Conservation (phyloP, 2,113 vertebrate genomes). For the Copsychus sechellarum region DNA sequence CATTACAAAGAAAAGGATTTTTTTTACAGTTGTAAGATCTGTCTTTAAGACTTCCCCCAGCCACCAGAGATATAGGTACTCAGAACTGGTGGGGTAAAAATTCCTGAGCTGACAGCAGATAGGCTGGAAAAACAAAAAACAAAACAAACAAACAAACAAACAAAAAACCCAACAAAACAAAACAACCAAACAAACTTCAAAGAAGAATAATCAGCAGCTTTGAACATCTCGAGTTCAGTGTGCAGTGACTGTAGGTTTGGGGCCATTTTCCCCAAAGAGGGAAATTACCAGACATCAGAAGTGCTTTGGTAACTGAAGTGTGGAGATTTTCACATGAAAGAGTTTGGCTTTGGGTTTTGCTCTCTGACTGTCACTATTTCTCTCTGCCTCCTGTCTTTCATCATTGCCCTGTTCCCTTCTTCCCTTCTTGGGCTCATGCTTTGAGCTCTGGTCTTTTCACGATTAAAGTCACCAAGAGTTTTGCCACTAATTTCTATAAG, state of each 20-base stretch:
- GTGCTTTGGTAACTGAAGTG: neutral
- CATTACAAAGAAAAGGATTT: neutral
- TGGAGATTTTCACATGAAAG: constrained; percentile 4
- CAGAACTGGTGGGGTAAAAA: neutral
- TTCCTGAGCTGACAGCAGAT: neutral
- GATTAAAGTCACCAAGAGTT: neutral
- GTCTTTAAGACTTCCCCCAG: neutral
- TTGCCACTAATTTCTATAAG: neutral
- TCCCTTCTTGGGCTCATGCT: neutral
- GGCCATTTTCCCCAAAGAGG: neutral
- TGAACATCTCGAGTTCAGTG: neutral
- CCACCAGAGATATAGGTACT: neutral
- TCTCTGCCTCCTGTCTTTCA: neutral
- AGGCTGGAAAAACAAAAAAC: neutral
- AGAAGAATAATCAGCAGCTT: neutral
- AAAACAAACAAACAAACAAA: neutral
- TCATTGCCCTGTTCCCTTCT: neutral
- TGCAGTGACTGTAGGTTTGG: neutral
- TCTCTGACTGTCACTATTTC: neutral
- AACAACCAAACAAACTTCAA: neutral
- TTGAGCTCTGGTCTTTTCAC: constrained; percentile 1
- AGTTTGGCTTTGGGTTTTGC: neutral
- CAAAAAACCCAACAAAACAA: neutral
- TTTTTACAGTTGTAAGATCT: neutral
- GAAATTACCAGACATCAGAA: neutral